These are phyloP conservation scores for Morinoia aosen DNA, from an alignment of 2,888 invertebrate genomes.

Conservation along the genomic window DNA sequence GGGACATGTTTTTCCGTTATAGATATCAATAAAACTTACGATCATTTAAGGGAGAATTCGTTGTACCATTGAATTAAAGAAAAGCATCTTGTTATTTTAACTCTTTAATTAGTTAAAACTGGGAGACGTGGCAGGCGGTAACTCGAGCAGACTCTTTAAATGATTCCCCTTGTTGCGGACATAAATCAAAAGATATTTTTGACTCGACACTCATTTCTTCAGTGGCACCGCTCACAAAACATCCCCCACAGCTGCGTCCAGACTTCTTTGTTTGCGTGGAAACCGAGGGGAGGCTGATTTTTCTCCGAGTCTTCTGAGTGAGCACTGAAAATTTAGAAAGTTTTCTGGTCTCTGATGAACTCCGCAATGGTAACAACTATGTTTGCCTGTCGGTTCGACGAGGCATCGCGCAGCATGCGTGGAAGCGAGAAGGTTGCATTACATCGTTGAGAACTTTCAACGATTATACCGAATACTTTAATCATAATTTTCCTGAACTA, in stretches of 20 bases:
- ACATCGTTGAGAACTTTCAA: neutral
- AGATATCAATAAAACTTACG: too few relatives aligned
- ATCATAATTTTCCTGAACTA: neutral
- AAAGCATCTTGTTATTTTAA: too few relatives aligned
- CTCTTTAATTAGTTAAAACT: too few relatives aligned
- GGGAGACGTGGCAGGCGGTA: too few relatives aligned
- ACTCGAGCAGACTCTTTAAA: too few relatives aligned
- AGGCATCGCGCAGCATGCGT: neutral
- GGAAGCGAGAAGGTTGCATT: neutral
- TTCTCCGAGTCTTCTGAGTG: neutral
- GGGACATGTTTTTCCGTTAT: too few relatives aligned
- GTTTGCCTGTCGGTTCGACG: neutral
- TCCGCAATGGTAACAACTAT: neutral
- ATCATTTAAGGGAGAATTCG: too few relatives aligned
- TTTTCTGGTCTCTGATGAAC: neutral
- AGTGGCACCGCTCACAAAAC: neutral
- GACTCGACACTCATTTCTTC: neutral
- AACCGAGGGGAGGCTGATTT: neutral
- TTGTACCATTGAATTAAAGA: too few relatives aligned
- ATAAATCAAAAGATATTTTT: too few relatives aligned
- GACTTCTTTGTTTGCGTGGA: neutral
- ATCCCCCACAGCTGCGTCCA: neutral
- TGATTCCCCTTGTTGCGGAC: too few relatives aligned
- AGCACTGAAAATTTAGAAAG: neutral
- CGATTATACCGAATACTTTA: neutral